These are phyloP conservation scores for Tuberolachnus salignus DNA, from an alignment of 2,888 invertebrate genomes.

Conservation along the genomic window DNA sequence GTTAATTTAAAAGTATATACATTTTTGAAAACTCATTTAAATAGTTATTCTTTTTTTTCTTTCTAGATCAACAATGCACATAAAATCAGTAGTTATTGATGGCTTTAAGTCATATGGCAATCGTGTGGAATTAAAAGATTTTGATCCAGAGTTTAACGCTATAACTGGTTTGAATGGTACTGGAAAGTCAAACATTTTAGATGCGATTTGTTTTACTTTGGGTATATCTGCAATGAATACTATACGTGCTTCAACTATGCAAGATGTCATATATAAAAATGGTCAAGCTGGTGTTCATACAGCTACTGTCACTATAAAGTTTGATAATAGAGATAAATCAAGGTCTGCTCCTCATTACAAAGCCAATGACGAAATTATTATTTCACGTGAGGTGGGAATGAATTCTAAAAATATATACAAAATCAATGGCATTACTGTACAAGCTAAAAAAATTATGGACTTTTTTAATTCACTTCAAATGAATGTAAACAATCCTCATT, in stretches of 20 bases:
- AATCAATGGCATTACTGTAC: conserved; percentile 90
- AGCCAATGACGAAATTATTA: conserved; percentile 85
- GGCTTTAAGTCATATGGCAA: conserved; percentile 98
- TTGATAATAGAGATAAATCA: conserved; percentile 84
- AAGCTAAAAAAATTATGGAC: conserved; percentile 88
- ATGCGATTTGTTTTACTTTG: conserved; percentile 95
- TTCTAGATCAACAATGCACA: conserved; percentile 72
- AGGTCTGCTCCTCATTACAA: conserved; percentile 92
- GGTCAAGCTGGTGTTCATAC: conserved; percentile 96
- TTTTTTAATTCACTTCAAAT: conserved; percentile 95
- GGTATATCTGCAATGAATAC: conserved; percentile 72
- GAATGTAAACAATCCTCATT: conserved; percentile 99
- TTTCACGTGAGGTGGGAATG: conserved; percentile 87
- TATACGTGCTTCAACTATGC: conserved; percentile 82
- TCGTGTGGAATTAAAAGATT: conserved; percentile 87
- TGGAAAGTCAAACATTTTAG: conserved; percentile 96
- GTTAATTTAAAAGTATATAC: too few relatives aligned
- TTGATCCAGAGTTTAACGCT: conserved; percentile 95
- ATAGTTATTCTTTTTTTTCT: neutral
- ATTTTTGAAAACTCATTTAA: too few relatives aligned
- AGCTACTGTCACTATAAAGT: conserved; percentile 93
- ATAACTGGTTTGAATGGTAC: conserved; percentile 98
- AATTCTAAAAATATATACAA: conserved; percentile 85
- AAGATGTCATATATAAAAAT: conserved; percentile 96
- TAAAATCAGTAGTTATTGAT: conserved; percentile 90